Evolutionary conservation across 2,888 invertebrate genomes (phyloP).

Genomic region (Himalopsyche japonica): DNA sequence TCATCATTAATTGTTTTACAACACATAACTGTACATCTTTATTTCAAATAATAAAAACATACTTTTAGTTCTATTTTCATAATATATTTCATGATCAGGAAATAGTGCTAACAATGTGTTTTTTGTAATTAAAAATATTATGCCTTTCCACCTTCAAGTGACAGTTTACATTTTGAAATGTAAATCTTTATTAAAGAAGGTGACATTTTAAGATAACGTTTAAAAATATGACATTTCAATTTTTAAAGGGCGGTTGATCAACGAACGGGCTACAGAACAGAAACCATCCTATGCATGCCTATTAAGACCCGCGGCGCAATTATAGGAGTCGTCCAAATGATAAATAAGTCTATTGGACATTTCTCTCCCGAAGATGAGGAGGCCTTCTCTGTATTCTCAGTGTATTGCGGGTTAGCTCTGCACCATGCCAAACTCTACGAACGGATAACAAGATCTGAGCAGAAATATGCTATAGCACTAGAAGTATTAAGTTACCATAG

Average conservation of each 20-base stretch:
- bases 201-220: too few relatives aligned
- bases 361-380: constrained; percentile 74
- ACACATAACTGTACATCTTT: too few relatives aligned
- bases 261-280: constrained; percentile 89
- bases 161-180: too few relatives aligned
- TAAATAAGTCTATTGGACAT: constrained; percentile 78
- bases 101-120: too few relatives aligned
- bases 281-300: constrained; percentile 89
- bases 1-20: too few relatives aligned
- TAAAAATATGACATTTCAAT: neutral
- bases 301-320: constrained; percentile 96
- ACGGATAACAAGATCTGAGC: constrained; percentile 79
- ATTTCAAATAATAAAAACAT: too few relatives aligned
- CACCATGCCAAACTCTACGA: constrained; percentile 86
- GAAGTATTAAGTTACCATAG: constrained; percentile 86
- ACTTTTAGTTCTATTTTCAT: too few relatives aligned
- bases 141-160: too few relatives aligned
- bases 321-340: constrained; percentile 97
- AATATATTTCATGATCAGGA: too few relatives aligned
- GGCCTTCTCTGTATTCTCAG: constrained; percentile 81
- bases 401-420: constrained; percentile 83
- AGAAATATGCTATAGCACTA: constrained; percentile 78
- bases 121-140: too few relatives aligned
- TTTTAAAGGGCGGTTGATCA: constrained; percentile 79
- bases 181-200: too few relatives aligned